Conservation (phyloP, 2,113 vertebrate genomes). For the Taxidea taxus region DNA sequence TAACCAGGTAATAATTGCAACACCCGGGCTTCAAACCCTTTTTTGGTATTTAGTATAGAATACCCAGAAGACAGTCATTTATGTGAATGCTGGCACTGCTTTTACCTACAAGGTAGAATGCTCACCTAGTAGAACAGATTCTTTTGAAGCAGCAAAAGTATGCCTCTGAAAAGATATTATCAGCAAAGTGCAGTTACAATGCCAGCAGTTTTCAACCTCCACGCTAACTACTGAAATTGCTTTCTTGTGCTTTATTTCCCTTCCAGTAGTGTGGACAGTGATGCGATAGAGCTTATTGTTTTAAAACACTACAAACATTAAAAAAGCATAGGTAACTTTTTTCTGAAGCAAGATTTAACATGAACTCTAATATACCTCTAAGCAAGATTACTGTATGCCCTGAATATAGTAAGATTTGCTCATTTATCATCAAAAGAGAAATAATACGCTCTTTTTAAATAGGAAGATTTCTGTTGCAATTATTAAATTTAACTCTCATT, state of each 20-base stretch:
- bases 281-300: not conserved
- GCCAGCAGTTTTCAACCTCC: not conserved
- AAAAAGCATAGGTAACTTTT: not conserved
- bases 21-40: not conserved
- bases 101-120: not conserved
- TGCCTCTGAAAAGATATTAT: not conserved
- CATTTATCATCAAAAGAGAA: not conserved
- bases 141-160: not conserved
- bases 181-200: not conserved
- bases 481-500: constrained; percentile 18
- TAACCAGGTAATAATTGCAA: not conserved
- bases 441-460: not conserved
- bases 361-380: not conserved
- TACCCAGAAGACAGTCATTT: not conserved
- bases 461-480: not conserved
- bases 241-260: constrained; percentile 41
- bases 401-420: constrained; percentile 1
- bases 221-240: not conserved
- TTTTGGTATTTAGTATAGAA: not conserved
- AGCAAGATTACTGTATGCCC: not conserved
- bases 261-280: not conserved
- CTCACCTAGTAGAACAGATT: not conserved
- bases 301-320: constrained; percentile 14
- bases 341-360: constrained; percentile 38
- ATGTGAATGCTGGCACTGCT: not conserved